Conservation (phyloP, 2,888 invertebrate species). For the Poecilobothrus nobilitatus region DNA sequence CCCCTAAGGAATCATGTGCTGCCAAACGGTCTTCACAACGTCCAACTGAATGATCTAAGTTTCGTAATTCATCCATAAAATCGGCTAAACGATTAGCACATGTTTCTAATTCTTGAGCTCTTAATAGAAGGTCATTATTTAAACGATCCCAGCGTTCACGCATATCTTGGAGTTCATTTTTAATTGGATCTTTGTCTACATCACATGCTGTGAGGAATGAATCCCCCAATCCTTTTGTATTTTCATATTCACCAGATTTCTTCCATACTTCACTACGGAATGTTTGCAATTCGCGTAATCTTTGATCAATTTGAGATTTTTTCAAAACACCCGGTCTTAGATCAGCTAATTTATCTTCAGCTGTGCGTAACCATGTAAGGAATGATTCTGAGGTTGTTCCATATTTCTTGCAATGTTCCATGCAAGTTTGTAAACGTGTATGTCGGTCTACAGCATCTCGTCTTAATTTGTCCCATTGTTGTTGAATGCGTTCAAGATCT, state of each 20-base stretch:
- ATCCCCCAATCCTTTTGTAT: constrained; percentile 75
- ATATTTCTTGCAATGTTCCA: constrained; percentile 88
- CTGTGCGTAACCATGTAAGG: constrained; percentile 78
- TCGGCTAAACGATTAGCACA: constrained; percentile 73
- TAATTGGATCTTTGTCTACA: constrained; percentile 81
- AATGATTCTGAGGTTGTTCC: constrained; percentile 76
- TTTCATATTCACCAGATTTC: constrained; percentile 86
- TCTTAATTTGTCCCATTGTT: constrained; percentile 86
- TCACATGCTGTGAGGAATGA: constrained; percentile 82
- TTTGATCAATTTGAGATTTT: constrained; percentile 77
- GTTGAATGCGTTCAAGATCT: constrained; percentile 81
- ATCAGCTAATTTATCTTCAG: constrained; percentile 74
- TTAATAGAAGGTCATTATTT: constrained; percentile 59
- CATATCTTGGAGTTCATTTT: constrained; percentile 68
- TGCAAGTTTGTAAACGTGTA: constrained; percentile 77
- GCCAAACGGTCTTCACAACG: constrained; percentile 81
- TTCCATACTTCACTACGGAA: constrained; percentile 92
- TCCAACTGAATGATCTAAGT: constrained; percentile 74
- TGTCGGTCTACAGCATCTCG: constrained; percentile 81
- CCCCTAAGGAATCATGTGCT: constrained; percentile 56
- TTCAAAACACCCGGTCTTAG: constrained; percentile 73
- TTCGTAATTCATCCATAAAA: constrained; percentile 74
- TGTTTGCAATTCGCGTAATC: constrained; percentile 75
- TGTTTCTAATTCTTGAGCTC: constrained; percentile 55
- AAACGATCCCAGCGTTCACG: constrained; percentile 86